Evolutionary conservation across 2,888 invertebrate species (phyloP).

Genomic region (Leptopilina myrica): DNA sequence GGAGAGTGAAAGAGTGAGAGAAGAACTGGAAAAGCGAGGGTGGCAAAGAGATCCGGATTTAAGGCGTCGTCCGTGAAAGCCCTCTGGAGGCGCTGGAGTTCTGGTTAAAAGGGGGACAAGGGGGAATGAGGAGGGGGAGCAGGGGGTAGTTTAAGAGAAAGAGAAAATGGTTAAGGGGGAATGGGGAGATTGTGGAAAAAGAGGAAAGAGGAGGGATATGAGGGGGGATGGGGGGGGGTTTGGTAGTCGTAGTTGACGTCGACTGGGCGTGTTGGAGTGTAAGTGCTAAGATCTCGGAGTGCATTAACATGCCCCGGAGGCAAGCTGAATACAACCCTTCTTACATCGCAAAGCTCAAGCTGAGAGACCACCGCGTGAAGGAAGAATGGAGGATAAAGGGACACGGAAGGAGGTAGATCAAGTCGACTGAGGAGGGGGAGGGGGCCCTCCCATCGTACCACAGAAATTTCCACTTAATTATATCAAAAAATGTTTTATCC

Average conservation of each 20-base stretch:
- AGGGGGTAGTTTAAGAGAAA: constrained; percentile 74
- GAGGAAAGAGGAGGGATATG: constrained; percentile 43
- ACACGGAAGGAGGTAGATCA: constrained; percentile 59
- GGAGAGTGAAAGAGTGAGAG: not conserved
- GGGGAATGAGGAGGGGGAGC: too few species aligned
- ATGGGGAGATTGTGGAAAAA: not conserved
- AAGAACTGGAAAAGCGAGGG: constrained; percentile 50
- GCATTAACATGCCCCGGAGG: constrained; percentile 76
- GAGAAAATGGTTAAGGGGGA: constrained; percentile 71
- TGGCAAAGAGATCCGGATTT: constrained; percentile 74
- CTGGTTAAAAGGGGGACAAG: constrained; percentile 50
- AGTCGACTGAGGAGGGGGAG: constrained; percentile 18
- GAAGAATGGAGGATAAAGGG: constrained; percentile 54
- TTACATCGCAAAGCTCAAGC: constrained; percentile 72
- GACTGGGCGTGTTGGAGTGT: constrained; percentile 75
- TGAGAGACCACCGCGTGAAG: constrained; percentile 65
- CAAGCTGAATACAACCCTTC: constrained; percentile 76
- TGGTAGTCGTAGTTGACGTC: constrained; percentile 54
- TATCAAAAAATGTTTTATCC: constrained; percentile 73
- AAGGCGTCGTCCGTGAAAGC: constrained; percentile 75
- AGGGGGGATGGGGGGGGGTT: constrained; percentile 39
- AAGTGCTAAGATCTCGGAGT: constrained; percentile 77
- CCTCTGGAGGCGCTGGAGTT: constrained; percentile 71
- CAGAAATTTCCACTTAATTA: constrained; percentile 76
- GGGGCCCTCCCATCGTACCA: constrained; percentile 58